Evolutionary conservation across 2,113 vertebrate genomes (phyloP).

Genomic region (Cyprinus carpio): DNA sequence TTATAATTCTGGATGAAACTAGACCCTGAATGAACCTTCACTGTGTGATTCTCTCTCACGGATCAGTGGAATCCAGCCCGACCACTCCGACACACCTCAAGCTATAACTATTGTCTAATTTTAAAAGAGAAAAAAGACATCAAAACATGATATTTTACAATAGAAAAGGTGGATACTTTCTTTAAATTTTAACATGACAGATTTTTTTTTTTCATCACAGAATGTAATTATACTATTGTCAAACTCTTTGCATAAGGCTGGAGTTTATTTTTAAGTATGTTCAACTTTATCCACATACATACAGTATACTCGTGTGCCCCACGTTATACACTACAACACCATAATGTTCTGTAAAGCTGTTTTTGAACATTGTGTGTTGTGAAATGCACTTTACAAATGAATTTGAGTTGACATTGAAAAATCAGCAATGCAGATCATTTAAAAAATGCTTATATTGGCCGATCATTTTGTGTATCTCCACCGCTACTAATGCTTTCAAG

Average conservation of each 20-base stretch:
- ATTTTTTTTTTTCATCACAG: not conserved
- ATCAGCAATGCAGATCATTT: not conserved
- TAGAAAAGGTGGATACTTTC: too few relatives aligned
- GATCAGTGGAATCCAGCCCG: slow-evolving; percentile 45
- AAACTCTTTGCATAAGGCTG: not conserved
- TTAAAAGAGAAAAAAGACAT: too few relatives aligned
- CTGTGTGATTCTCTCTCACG: slow-evolving; percentile 1
- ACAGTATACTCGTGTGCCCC: not conserved
- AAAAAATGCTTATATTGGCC: not conserved
- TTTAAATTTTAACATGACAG: too few relatives aligned
- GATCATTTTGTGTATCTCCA: not conserved
- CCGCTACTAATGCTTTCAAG: not conserved
- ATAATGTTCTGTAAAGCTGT: too few relatives aligned
- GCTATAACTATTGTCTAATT: too few relatives aligned
- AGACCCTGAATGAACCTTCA: slow-evolving; percentile 33
- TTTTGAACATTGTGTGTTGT: not conserved
- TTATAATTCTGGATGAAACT: not conserved
- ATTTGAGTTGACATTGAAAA: not conserved
- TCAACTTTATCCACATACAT: not conserved
- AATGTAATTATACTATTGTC: not conserved
- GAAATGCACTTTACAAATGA: not conserved
- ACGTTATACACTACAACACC: not conserved
- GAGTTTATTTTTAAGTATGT: not conserved
- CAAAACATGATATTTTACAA: too few relatives aligned
- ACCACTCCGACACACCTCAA: slow-evolving; percentile 46